phyloP scores from a whole-genome alignment of 2,113 vertebrate genomes.

The Mystacornis crossleyi region DNA sequence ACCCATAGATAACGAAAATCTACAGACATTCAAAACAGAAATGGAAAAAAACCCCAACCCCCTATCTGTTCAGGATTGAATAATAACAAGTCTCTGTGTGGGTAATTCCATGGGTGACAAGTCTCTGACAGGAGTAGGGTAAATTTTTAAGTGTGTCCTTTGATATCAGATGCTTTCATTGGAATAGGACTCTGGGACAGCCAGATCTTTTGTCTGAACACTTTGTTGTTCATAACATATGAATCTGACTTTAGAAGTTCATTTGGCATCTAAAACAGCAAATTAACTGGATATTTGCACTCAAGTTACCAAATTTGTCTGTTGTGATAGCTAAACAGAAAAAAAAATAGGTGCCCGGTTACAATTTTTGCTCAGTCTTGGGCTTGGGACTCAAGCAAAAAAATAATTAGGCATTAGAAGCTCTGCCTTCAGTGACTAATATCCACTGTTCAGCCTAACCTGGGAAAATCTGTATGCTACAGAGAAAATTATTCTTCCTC shows the following conservation, averaged over 20 bases:
- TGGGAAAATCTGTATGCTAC: neutral
- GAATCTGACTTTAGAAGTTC: neutral
- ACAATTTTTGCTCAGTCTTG: neutral
- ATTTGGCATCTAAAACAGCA: neutral
- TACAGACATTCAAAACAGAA: neutral
- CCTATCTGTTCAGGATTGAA: neutral
- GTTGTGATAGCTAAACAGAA: neutral
- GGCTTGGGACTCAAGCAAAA: neutral
- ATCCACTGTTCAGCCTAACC: neutral
- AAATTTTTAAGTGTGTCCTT: neutral
- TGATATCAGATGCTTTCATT: neutral
- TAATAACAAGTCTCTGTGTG: neutral
- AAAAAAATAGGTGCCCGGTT: neutral
- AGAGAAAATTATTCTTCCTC: neutral
- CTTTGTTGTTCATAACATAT: neutral
- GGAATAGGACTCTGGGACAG: neutral
- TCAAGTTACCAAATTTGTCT: neutral
- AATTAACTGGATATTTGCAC: neutral
- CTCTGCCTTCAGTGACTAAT: neutral
- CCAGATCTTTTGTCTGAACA: neutral
- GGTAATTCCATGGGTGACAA: neutral
- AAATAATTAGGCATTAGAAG: neutral
- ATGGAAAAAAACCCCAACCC: fast-evolving
- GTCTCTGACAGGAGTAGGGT: neutral
- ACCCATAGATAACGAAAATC: neutral